A percentile compares a stretch with the other conserved stretches of the same genome.
Evolutionary conservation across 2,888 invertebrate species (phyloP).

Genomic region (Drosophila demipolita): DNA sequence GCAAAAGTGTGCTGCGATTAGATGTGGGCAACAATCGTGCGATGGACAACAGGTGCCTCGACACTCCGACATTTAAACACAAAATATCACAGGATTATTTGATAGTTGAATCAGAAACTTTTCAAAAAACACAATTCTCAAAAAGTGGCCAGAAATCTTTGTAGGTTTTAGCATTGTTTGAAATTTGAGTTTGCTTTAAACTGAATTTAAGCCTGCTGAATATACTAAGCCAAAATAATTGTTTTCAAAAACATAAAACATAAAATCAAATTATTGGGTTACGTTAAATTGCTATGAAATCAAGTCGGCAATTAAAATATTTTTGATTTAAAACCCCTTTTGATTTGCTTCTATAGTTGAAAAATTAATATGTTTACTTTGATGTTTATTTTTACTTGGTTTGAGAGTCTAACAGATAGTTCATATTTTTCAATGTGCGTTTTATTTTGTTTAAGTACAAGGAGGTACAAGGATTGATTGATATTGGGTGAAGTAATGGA

Average conservation of each 20-base stretch:
- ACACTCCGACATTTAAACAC: not conserved
- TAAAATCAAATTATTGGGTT: not conserved
- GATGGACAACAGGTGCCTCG: slow-evolving; percentile 50
- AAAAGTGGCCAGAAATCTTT: not conserved
- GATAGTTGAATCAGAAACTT: not conserved
- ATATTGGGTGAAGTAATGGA: not conserved
- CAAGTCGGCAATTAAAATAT: not conserved
- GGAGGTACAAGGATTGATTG: not conserved
- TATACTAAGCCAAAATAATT: not conserved
- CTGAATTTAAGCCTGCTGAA: not conserved
- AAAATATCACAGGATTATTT: slow-evolving; percentile 5
- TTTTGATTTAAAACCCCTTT: not conserved
- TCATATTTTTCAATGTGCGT: not conserved
- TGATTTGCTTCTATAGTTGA: not conserved
- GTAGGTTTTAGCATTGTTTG: not conserved
- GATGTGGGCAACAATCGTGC: not conserved
- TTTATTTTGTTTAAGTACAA: not conserved
- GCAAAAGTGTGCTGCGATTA: slow-evolving; percentile 26
- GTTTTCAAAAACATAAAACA: not conserved
- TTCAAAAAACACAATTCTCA: not conserved
- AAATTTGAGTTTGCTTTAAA: not conserved
- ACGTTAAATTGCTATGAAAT: not conserved
- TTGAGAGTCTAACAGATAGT: not conserved
- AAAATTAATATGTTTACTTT: not conserved
- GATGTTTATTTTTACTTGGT: not conserved